These are phyloP conservation scores for Tinea pellionella DNA, from an alignment of 2,888 invertebrate species.

Conservation along the genomic window DNA sequence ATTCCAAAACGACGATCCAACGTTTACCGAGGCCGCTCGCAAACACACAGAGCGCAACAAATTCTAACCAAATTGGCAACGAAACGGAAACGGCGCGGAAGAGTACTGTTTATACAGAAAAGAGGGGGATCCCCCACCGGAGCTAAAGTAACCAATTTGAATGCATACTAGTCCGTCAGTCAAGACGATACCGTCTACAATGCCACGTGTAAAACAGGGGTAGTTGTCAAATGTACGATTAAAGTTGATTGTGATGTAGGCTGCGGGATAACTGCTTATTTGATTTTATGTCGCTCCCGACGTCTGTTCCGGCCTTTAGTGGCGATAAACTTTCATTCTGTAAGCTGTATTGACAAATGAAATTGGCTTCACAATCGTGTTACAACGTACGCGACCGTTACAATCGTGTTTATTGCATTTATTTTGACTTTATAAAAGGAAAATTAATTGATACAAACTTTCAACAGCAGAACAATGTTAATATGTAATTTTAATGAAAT, in stretches of 20 bases:
- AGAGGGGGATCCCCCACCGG: slow-evolving; percentile 4
- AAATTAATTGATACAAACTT: no score
- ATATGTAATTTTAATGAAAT: no score
- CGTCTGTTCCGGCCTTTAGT: slow-evolving; percentile 66
- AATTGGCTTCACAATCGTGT: slow-evolving; percentile 29
- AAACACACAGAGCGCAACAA: slow-evolving; percentile 41
- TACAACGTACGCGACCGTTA: neutral
- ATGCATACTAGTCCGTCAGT: slow-evolving; percentile 81
- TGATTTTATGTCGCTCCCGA: slow-evolving; percentile 63
- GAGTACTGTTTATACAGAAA: slow-evolving; percentile 14
- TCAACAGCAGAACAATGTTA: no score
- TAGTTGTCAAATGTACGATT: slow-evolving; percentile 68
- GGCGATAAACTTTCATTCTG: slow-evolving; percentile 63
- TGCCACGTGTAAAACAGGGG: slow-evolving; percentile 12
- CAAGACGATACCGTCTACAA: slow-evolving; percentile 60
- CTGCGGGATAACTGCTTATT: slow-evolving; percentile 68
- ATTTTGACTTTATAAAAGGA: no score
- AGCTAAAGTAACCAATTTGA: slow-evolving; percentile 76
- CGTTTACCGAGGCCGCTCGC: slow-evolving; percentile 13
- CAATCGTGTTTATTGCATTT: no score
- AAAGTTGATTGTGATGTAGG: slow-evolving; percentile 68
- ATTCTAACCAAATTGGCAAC: slow-evolving; percentile 60
- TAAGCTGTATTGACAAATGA: slow-evolving; percentile 59
- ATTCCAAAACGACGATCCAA: slow-evolving; percentile 58
- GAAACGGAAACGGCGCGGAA: slow-evolving; percentile 15